phyloP scores from a whole-genome alignment of 2,113 vertebrate genomes.

The Neoarius graeffei region DNA sequence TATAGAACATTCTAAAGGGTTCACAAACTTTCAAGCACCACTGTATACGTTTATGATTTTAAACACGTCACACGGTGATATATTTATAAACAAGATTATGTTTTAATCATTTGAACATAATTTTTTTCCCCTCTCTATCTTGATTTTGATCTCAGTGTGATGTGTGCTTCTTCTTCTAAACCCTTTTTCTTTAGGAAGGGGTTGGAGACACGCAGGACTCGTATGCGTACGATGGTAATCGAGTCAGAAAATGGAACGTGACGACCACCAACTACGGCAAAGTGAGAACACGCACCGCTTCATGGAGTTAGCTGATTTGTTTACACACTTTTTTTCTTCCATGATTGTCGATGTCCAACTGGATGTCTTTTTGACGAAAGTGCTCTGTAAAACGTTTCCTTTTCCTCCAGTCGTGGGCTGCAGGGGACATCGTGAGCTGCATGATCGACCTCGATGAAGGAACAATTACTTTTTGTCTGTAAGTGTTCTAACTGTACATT shows the following conservation, averaged over 20 bases:
- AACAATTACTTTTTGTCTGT: conserved; percentile 93
- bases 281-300: conserved; percentile 70
- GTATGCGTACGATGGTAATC: conserved; percentile 94
- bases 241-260: conserved; percentile 97
- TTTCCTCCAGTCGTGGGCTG: conserved; percentile 88
- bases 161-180: not conserved
- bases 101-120: not conserved
- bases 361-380: not conserved
- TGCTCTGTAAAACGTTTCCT: conserved; percentile 28
- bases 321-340: not conserved
- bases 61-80: not conserved
- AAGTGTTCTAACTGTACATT: conserved; percentile 62
- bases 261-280: conserved; percentile 97
- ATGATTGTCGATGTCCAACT: not conserved
- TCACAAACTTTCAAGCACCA: no score
- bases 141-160: not conserved
- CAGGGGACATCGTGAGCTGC: conserved; percentile 97
- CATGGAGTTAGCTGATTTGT: not conserved
- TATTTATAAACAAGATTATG: not conserved
- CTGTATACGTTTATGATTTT: not conserved
- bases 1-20: no score
- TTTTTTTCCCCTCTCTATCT: not conserved
- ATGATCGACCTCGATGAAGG: conserved; percentile 94
- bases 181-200: conserved; percentile 79
- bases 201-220: conserved; percentile 95